phyloP scores from a whole-genome alignment of 2,888 invertebrate genomes.

The Lepas anatifera region DNA sequence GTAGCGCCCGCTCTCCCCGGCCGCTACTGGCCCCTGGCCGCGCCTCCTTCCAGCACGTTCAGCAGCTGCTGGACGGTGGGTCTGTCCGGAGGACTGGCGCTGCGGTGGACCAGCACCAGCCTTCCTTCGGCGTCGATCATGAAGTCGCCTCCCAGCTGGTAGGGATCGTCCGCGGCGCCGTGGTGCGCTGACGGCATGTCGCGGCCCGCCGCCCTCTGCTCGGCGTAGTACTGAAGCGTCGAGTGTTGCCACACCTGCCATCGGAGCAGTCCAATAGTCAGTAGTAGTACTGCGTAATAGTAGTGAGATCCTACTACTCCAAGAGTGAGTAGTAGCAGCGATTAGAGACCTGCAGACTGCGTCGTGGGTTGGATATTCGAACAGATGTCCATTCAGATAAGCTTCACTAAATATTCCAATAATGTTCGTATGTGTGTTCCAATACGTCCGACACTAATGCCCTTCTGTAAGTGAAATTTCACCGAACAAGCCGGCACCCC shows the following conservation, averaged over 20 bases:
- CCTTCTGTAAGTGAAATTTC: too few relatives aligned
- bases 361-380: too few relatives aligned
- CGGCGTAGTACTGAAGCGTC: conserved; percentile 24
- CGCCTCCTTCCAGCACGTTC: neutral
- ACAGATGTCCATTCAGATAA: too few relatives aligned
- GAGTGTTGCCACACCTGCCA: conserved; percentile 24
- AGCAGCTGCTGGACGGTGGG: conserved; percentile 18
- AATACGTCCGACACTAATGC: too few relatives aligned
- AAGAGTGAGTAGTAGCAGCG: too few relatives aligned
- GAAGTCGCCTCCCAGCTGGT: conserved; percentile 29
- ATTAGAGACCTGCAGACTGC: too few relatives aligned
- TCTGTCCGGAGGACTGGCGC: conserved; percentile 25
- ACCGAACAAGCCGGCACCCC: too few relatives aligned
- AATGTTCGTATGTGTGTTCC: too few relatives aligned
- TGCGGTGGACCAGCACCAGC: conserved; percentile 22
- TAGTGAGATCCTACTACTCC: too few relatives aligned
- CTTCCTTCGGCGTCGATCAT: conserved; percentile 22
- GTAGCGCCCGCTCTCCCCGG: neutral
- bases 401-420: too few relatives aligned
- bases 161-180: conserved; percentile 27
- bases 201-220: conserved; percentile 19
- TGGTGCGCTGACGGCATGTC: conserved; percentile 23
- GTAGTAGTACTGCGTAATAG: too few relatives aligned
- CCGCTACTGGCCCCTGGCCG: neutral
- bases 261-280: too few relatives aligned